Evolutionary conservation across 2,888 invertebrate genomes (phyloP), one percentile per base, ranked within the genome.

Genomic region (Dryobotodes eremita): DNA sequence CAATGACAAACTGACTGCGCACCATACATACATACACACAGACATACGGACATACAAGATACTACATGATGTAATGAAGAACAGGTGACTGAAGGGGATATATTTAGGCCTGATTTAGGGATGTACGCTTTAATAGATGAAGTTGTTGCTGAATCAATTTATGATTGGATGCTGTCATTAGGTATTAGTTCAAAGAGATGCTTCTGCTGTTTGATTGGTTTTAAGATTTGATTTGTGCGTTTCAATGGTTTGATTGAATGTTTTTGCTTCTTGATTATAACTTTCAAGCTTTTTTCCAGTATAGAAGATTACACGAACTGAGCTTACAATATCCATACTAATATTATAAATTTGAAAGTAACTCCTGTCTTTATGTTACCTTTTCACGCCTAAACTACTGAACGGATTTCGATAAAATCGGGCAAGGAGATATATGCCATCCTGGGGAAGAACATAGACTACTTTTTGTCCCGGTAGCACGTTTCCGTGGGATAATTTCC

Each of bases 31-130:
- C 70, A 70, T 31, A 80, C 57, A 82, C 10, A 62, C 42, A 68
- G 10, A 46, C 72, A 68, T 36, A 73, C 72, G 71, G 13, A 36
- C 65, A 64, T 23, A 73, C 66, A 69, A 62, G 73, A 75, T 78
- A 70, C 36, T 57, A 71, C 50, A 42, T 86, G 85, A 85, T 87
- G 66, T 77, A 85, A 81, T 75, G 81, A 74, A 59, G 69, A 77
- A 65, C 85, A 87, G 85, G 87, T 85, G 85, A 85, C 68, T 46
- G 77, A 86, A 77, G 61, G 68, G 62, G 72, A 70, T 85, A 85
- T 84, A 77, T 81, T 80, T 85, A 84, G 87, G 26, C 66, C 50
- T 80, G 77, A 87, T 84, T 84, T 85, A 85, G 80, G 64, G 84
- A 61, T 77, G 80, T n/a, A 26, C 72, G 61, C 4, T 53, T 36